Evolutionary conservation across 2,888 invertebrate genomes (phyloP).

Genomic region (Ennomos quercinarius): DNA sequence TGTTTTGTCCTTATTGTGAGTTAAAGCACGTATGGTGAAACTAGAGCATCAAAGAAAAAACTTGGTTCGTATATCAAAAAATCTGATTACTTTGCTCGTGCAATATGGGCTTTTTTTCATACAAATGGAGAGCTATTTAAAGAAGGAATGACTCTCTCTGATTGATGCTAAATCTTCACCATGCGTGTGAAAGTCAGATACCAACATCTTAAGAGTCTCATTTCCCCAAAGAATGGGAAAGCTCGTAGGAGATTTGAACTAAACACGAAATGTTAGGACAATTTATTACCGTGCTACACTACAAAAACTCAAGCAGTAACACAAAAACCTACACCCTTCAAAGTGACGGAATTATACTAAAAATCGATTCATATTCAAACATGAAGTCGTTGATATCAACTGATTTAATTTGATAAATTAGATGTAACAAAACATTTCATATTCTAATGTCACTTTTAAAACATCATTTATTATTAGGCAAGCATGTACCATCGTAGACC

Average conservation of each 20-base stretch:
- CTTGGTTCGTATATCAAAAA: not conserved
- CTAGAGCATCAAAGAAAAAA: not conserved
- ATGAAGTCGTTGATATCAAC: too few relatives aligned
- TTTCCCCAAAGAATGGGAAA: constrained; percentile 42
- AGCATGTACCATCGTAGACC: too few relatives aligned
- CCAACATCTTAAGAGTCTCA: constrained; percentile 29
- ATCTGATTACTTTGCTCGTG: not conserved
- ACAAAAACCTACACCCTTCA: not conserved
- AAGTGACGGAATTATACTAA: too few relatives aligned
- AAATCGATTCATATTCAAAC: too few relatives aligned
- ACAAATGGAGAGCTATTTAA: constrained; percentile 9
- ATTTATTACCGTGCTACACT: constrained; percentile 12
- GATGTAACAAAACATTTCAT: too few relatives aligned
- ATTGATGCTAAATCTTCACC: constrained; percentile 23
- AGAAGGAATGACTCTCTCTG: constrained; percentile 15
- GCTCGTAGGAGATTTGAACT: constrained; percentile 38
- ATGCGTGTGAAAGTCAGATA: constrained; percentile 31
- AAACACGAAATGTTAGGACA: constrained; percentile 30
- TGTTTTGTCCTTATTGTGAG: too few relatives aligned
- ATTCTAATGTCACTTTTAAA: too few relatives aligned
- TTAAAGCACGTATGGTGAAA: not conserved
- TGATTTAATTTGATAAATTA: too few relatives aligned
- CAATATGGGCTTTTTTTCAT: constrained; percentile 3
- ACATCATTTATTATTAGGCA: too few relatives aligned
- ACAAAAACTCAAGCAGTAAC: constrained; percentile 6